These are phyloP conservation scores for Luperina testacea DNA, from an alignment of 2,888 invertebrate species.

Conservation along the genomic window DNA sequence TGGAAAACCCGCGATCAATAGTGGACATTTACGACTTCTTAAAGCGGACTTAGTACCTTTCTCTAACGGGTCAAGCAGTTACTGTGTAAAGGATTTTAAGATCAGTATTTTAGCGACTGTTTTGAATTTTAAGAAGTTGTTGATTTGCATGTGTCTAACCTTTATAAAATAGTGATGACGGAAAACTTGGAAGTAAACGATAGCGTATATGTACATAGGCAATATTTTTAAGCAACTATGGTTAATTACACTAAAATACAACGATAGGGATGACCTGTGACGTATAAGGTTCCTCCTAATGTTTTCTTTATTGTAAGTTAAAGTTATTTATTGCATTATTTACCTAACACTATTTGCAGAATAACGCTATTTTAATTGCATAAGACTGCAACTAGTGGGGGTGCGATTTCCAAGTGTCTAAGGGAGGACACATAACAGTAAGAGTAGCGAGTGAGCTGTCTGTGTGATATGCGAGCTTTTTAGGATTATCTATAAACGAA, in stretches of 20 bases:
- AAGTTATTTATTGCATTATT: background rate
- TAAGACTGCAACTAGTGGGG: conserved; percentile 69
- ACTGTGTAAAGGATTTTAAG: conserved; percentile 11
- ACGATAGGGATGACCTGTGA: background rate
- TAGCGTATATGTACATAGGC: background rate
- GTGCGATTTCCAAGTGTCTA: conserved; percentile 68
- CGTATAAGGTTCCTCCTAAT: background rate
- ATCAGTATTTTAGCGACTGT: conserved; percentile 11
- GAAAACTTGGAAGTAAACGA: background rate
- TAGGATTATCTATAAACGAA: too few species aligned
- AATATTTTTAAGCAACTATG: background rate
- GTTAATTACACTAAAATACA: background rate
- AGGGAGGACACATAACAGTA: background rate
- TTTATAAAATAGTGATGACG: background rate
- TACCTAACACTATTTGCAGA: conserved; percentile 58
- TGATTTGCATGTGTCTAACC: background rate
- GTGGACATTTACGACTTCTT: conserved; percentile 34
- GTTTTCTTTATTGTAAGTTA: background rate
- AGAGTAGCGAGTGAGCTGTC: conserved; percentile 35
- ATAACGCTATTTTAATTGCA: conserved; percentile 72
- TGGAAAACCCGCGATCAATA: background rate
- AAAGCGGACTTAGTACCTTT: conserved; percentile 6
- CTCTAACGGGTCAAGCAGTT: conserved; percentile 37
- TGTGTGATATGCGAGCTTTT: background rate
- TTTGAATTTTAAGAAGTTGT: conserved; percentile 34